A percentile compares a stretch with the other conserved stretches of the same genome.
These are phyloP conservation scores for Eulemur rufifrons DNA, from an alignment of 2,113 vertebrate genomes.

Conservation along the genomic window DNA sequence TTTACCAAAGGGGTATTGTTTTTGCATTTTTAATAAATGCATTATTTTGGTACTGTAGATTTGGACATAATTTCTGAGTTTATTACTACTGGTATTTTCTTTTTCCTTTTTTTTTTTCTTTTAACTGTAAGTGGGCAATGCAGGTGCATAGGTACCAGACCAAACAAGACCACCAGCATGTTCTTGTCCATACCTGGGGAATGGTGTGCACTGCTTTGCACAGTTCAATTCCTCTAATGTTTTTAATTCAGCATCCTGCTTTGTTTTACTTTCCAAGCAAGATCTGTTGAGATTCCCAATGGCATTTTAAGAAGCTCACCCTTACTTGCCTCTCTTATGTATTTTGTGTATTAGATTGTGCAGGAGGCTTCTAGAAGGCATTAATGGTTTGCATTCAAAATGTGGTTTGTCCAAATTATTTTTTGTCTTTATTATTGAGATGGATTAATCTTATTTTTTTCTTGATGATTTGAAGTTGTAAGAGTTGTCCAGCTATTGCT, in stretches of 20 bases:
- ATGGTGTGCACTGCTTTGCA: constrained; percentile 30
- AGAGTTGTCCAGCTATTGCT: constrained; percentile 90
- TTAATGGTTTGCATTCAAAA: constrained; percentile 83
- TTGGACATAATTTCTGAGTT: constrained; percentile 74
- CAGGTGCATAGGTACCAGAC: constrained; percentile 73
- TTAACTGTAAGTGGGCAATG: constrained; percentile 56
- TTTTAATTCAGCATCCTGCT: constrained; percentile 49
- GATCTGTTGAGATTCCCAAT: constrained; percentile 57
- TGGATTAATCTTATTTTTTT: constrained; percentile 82
- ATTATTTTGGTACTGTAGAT: constrained; percentile 84
- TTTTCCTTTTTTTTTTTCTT: neutral
- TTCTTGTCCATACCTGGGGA: constrained; percentile 60
- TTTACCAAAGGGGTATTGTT: constrained; percentile 82
- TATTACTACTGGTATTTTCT: neutral
- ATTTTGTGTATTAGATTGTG: constrained; percentile 82
- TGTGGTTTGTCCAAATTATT: constrained; percentile 87
- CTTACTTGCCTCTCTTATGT: constrained; percentile 77
- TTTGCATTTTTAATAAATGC: constrained; percentile 86
- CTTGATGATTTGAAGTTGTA: constrained; percentile 89
- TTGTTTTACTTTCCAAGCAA: constrained; percentile 49
- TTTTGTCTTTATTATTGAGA: constrained; percentile 86
- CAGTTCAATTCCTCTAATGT: neutral
- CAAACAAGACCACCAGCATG: constrained; percentile 82
- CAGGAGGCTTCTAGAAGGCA: constrained; percentile 83
- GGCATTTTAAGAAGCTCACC: constrained; percentile 72